Evolutionary conservation across 2,113 vertebrate species (phyloP).

Genomic region (Pardalotus punctatus): DNA sequence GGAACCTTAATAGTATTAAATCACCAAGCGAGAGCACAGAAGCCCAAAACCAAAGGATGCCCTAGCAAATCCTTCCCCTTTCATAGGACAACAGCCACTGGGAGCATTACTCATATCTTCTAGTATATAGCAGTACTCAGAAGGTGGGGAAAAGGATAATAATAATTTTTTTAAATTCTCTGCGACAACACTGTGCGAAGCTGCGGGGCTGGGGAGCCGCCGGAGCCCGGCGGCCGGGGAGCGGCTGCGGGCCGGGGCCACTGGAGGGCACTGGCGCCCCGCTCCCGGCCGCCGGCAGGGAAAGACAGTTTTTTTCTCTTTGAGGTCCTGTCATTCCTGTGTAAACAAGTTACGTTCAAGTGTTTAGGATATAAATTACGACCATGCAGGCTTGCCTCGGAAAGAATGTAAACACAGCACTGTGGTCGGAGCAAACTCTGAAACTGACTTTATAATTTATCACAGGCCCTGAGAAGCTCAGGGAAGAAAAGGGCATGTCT

Average conservation of each 20-base stretch:
- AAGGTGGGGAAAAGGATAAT: neutral
- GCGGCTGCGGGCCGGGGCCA: neutral
- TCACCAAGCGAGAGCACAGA: accelerated
- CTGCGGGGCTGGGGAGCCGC: neutral
- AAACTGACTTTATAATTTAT: conserved; percentile 84
- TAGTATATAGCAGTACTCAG: neutral
- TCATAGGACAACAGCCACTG: neutral
- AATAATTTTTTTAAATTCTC: no score
- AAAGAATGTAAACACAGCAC: conserved; percentile 87
- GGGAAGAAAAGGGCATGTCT: conserved; percentile 30
- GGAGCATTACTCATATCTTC: neutral
- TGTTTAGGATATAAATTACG: conserved; percentile 89
- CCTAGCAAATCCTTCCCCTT: neutral
- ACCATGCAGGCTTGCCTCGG: conserved; percentile 81
- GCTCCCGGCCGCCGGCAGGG: neutral
- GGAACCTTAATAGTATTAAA: neutral
- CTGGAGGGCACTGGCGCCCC: conserved; percentile 64
- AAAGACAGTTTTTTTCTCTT: conserved; percentile 59
- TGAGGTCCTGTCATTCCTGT: conserved; percentile 80
- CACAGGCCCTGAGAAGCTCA: conserved; percentile 75
- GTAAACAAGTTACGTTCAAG: conserved; percentile 85
- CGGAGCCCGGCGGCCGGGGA: neutral
- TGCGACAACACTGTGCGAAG: accelerated
- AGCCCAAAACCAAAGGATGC: neutral
- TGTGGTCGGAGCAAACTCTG: conserved; percentile 82